Base-by-base conservation (phyloP, 1,140 invertebrate species). In the Liolophura sinensis region DNA sequence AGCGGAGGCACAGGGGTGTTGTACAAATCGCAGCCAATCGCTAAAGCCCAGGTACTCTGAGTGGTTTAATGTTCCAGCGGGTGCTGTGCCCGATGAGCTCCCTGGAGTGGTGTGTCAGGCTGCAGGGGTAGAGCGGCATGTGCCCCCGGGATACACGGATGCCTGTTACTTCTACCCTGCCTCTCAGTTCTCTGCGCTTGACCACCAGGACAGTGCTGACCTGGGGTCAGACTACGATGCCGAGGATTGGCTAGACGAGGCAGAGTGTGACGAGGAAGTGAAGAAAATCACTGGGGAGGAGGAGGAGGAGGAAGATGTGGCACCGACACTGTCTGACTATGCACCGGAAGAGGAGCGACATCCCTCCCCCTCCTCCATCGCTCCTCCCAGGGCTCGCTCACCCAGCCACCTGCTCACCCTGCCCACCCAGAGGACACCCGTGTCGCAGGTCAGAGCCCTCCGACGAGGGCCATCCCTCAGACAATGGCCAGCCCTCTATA, bases 191-290 rank as follows among this genome's bases (percentile, higher is more conserved):
- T 40, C 31, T 3, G 31, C 31, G 31, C 31, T 40, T 3, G 58
- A 63, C 22, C 65, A 70, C 25, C 64, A 69, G 27, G 67, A 74
- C 20, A 76, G 74, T 68, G 73, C 66, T 22, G 75, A 75, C 40
- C 72, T 70, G 51, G 74, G 69, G 16, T 78, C 77, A 1, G 75
- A 77, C 18, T 64, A 73, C 49, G 74, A 73, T 54, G 77, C 65
- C 6, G 69, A 70, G 62, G 74, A 78, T 67, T 79, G 77, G 77
- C 70, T 74, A 18, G 75, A 71, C 54, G 73, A 79, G 51, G 73
- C 70, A 47, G 77, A 72, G 6, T 79, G 77, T 69, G 77, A 79
- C 60, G 69, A 73, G 55, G 77, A 79, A 56, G 77, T 79, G 25
- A 73, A 75, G 31, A 72, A 72, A 52, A 79, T 79, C 48, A 79